Evolutionary conservation across 1,140 invertebrate genomes (phyloP).

Genomic region (Parasteatoda tepidariorum): DNA sequence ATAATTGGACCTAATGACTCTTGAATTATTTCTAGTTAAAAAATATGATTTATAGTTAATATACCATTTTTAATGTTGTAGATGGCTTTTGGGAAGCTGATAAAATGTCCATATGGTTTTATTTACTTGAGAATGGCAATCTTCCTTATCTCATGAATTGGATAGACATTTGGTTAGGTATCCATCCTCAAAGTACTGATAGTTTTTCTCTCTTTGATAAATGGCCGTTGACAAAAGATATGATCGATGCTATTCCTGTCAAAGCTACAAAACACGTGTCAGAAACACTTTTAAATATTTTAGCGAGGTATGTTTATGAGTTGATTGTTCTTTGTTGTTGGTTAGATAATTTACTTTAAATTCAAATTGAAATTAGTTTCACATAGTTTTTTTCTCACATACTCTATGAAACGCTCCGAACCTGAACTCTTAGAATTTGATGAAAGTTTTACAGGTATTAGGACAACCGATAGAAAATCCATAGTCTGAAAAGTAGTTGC

Average conservation of each 20-base stretch:
- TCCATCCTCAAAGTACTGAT: not conserved
- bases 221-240: conserved; percentile 33
- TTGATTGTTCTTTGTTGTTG: no score
- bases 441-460: no score
- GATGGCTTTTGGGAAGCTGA: not conserved
- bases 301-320: conserved; percentile 41
- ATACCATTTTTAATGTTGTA: not conserved
- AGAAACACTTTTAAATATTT: conserved; percentile 34
- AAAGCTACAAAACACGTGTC: conserved; percentile 24
- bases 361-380: no score
- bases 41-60: no score
- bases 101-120: conserved; percentile 35
- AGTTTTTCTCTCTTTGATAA: conserved; percentile 1
- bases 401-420: no score
- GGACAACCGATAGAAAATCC: no score
- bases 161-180: conserved; percentile 35
- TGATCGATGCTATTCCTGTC: conserved; percentile 30
- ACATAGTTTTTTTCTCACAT: no score
- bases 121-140: conserved; percentile 49
- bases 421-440: no score
- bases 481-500: no score
- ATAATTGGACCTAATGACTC: no score
- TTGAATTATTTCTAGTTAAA: no score
- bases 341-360: no score
- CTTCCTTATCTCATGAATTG: conserved; percentile 33